These are phyloP conservation scores for Plebejus argus DNA, from an alignment of 2,888 invertebrate species.

Conservation along the genomic window DNA sequence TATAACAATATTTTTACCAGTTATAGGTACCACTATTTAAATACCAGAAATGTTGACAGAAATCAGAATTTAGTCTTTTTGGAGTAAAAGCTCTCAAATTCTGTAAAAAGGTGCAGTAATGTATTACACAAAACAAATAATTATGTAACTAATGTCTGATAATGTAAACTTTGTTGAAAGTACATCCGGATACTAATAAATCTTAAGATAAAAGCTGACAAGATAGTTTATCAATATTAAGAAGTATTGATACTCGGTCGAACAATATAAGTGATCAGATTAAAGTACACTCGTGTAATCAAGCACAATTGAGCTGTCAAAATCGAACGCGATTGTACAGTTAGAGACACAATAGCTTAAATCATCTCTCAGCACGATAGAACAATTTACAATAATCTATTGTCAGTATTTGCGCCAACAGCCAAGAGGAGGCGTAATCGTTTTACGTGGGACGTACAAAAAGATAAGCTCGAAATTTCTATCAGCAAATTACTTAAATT, in stretches of 20 bases:
- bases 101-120: not conserved
- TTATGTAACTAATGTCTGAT: not conserved
- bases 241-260: slow-evolving; percentile 21
- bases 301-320: slow-evolving; percentile 45
- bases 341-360: slow-evolving; percentile 47
- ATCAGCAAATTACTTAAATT: slow-evolving; percentile 26
- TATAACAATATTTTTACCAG: slow-evolving; percentile 43
- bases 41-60: not conserved
- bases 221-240: slow-evolving; percentile 32
- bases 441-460: slow-evolving; percentile 25
- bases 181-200: slow-evolving; percentile 23
- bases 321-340: slow-evolving; percentile 47
- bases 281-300: slow-evolving; percentile 42
- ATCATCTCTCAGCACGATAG: slow-evolving; percentile 46
- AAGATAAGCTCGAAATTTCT: slow-evolving; percentile 16
- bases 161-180: not conserved
- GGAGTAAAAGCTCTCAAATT: not conserved
- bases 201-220: slow-evolving; percentile 13
- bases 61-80: not conserved
- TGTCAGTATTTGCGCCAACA: slow-evolving; percentile 42
- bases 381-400: slow-evolving; percentile 50
- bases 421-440: slow-evolving; percentile 21
- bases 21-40: slow-evolving; percentile 33
- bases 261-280: slow-evolving; percentile 32
- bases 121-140: not conserved